Percentiles rank a stretch among this genome's conserved stretches.
These are phyloP conservation scores for Drosophila kurseongensis DNA, from an alignment of 1,140 invertebrate genomes.

Conservation along the genomic window DNA sequence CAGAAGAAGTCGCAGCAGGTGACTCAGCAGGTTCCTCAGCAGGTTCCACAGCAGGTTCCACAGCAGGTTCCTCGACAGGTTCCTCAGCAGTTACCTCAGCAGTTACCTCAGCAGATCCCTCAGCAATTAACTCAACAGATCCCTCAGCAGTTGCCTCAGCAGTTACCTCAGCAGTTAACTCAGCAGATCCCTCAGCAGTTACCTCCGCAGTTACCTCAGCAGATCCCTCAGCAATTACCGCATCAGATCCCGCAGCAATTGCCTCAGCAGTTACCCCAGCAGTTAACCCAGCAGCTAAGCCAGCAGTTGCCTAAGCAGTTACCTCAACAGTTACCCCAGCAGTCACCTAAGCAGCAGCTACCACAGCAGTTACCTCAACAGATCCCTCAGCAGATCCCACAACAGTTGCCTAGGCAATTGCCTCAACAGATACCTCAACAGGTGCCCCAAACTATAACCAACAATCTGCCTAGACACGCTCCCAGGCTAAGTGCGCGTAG, in stretches of 20 bases:
- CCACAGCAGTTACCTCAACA: conserved; percentile 2
- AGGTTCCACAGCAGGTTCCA: background rate
- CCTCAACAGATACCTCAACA: conserved; percentile 4
- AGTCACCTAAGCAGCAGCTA: background rate
- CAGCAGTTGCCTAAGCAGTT: background rate
- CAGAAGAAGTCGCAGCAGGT: background rate
- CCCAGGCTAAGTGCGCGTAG: conserved; percentile 52
- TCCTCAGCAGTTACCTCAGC: background rate
- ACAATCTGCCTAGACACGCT: conserved; percentile 1
- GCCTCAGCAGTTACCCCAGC: background rate
- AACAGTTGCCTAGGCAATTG: background rate
- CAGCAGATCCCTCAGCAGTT: background rate
- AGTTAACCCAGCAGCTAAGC: background rate
- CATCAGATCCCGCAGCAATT: background rate
- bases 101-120: background rate
- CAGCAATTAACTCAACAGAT: background rate
- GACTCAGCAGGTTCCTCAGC: background rate
- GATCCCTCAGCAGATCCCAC: background rate
- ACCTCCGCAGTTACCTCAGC: background rate
- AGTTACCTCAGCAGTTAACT: background rate
- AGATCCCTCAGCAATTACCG: background rate
- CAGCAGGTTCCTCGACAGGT: background rate
- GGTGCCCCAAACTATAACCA: background rate
- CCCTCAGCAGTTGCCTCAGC: conserved; percentile 7
- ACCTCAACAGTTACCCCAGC: background rate